Percentiles rank a stretch among this genome's conserved stretches.
Conservation (phyloP, 2,888 invertebrate species). For the Proisotoma minuta region DNA sequence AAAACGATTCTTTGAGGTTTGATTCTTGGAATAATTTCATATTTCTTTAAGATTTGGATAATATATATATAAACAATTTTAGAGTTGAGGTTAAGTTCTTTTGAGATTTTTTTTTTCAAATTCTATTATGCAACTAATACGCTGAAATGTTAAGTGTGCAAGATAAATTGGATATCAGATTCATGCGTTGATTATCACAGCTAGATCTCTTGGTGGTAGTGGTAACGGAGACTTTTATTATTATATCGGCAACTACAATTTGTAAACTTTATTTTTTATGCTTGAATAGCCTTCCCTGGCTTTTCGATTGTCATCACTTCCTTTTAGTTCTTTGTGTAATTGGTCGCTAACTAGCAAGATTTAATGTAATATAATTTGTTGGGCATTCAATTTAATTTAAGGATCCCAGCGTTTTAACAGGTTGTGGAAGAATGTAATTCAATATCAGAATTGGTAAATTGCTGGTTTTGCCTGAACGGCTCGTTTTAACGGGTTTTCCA, state of each 20-base stretch:
- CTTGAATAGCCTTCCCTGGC: not conserved
- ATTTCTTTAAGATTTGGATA: too few relatives aligned
- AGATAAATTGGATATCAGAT: too few relatives aligned
- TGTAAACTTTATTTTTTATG: too few relatives aligned
- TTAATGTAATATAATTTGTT: not conserved
- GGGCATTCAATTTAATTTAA: not conserved
- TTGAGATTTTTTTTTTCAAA: not conserved
- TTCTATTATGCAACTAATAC: conserved; percentile 1
- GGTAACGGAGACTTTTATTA: not conserved
- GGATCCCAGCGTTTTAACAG: too few relatives aligned
- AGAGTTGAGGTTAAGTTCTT: not conserved
- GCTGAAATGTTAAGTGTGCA: not conserved
- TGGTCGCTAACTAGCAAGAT: not conserved
- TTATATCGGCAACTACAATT: not conserved
- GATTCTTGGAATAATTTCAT: too few relatives aligned
- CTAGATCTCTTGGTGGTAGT: too few relatives aligned
- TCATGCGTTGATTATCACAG: not conserved
- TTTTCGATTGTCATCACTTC: not conserved
- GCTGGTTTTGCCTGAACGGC: not conserved
- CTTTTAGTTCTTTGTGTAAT: not conserved
- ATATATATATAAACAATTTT: too few relatives aligned
- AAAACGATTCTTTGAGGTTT: too few relatives aligned
- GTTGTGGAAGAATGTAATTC: not conserved
- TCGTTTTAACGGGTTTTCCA: conserved; percentile 2
- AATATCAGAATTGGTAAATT: not conserved